Conservation (phyloP, 53 echinoderm and acorn worm genomes). For the Paelopatides confundens region DNA sequence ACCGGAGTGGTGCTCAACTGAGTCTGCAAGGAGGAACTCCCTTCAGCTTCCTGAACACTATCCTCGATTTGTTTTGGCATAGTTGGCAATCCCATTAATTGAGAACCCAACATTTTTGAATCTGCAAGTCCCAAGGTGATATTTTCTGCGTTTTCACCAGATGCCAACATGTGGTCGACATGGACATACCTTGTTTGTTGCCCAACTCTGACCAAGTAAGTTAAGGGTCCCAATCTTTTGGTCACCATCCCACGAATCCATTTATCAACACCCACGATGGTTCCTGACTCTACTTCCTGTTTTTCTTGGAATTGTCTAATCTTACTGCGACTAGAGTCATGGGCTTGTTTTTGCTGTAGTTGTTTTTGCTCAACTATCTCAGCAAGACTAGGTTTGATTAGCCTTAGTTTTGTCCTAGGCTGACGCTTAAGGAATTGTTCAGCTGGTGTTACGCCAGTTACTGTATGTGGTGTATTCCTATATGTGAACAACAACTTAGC, state of each 20-base stretch:
- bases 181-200: background rate
- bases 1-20: too few relatives aligned
- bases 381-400: background rate
- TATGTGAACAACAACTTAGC: slow-evolving; percentile 34
- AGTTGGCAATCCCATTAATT: too few relatives aligned
- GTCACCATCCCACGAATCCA: background rate
- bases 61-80: too few relatives aligned
- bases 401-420: background rate
- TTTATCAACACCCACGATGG: background rate
- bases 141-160: background rate
- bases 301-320: background rate
- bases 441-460: background rate
- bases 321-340: background rate
- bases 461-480: background rate
- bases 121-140: too few relatives aligned
- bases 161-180: background rate
- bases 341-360: background rate
- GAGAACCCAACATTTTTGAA: too few relatives aligned
- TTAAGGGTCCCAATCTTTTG: background rate
- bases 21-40: too few relatives aligned
- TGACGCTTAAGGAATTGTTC: background rate
- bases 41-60: too few relatives aligned
- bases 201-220: background rate
- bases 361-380: background rate
- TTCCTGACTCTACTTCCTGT: background rate